A percentile compares a stretch with the other conserved stretches of the same genome.
Evolutionary conservation across 2,888 invertebrate genomes (phyloP).

Genomic region (Malthinus seriepunctatus): DNA sequence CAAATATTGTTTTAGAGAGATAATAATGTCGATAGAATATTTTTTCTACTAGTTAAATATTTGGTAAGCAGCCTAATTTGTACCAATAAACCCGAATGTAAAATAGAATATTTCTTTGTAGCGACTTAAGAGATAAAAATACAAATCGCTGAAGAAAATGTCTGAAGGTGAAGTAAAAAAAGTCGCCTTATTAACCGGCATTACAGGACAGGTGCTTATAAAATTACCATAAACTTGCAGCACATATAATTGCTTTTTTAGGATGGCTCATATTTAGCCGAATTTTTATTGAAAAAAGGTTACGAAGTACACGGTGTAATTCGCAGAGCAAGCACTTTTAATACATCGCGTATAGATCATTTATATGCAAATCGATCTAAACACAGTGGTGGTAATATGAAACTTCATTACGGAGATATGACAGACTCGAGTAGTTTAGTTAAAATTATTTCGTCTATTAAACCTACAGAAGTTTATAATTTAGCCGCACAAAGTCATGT

Average conservation of each 20-base stretch:
- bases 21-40: no score
- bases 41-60: no score
- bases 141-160: neutral
- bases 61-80: no score
- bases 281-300: slow-evolving; percentile 88
- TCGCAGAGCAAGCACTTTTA: slow-evolving; percentile 92
- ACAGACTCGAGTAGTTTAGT: slow-evolving; percentile 96
- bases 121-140: no score
- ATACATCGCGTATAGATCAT: slow-evolving; percentile 95
- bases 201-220: slow-evolving; percentile 88
- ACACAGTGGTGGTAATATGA: slow-evolving; percentile 88
- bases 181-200: slow-evolving; percentile 93
- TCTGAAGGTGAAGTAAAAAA: slow-evolving; percentile 48
- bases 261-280: slow-evolving; percentile 98
- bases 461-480: slow-evolving; percentile 95
- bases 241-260: slow-evolving; percentile 52
- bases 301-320: slow-evolving; percentile 97
- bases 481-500: slow-evolving; percentile 99
- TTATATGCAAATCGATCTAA: slow-evolving; percentile 88
- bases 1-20: no score
- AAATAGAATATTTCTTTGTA: no score
- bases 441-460: slow-evolving; percentile 75
- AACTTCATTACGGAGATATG: slow-evolving; percentile 97
- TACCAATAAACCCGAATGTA: no score
- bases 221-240: neutral